These are phyloP conservation scores for Gryllus longicercus DNA, from an alignment of 2,888 invertebrate species.

Conservation along the genomic window DNA sequence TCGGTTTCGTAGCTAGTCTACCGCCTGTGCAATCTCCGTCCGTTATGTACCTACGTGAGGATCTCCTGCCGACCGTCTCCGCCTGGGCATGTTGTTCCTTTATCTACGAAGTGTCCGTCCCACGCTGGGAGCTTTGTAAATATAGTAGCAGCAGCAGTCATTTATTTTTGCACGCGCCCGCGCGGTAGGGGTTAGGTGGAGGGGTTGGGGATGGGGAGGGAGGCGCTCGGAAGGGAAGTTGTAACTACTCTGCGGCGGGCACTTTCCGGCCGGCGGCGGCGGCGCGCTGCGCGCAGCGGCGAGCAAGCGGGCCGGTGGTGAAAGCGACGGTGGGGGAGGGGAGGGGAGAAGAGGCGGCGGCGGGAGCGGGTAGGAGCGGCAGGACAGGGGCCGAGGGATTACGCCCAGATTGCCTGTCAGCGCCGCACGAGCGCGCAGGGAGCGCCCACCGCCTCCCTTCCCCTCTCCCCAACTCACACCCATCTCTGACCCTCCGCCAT, in stretches of 20 bases:
- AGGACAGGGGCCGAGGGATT: neutral
- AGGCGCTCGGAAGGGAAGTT: neutral
- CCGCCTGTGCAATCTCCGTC: too few species aligned
- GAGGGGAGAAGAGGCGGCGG: neutral
- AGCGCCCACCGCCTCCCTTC: neutral
- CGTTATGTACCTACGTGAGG: too few species aligned
- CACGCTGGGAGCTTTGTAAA: too few species aligned
- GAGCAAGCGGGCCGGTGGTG: neutral
- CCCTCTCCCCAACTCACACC: neutral
- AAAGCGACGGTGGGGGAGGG: neutral
- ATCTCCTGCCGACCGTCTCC: too few species aligned
- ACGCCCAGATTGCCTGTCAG: slow-evolving; percentile 1
- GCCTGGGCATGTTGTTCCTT: too few species aligned
- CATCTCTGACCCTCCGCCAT: neutral
- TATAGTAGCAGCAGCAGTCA: too few species aligned
- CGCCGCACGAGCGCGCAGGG: neutral
- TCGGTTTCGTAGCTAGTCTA: too few species aligned
- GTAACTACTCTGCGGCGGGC: slow-evolving; percentile 4
- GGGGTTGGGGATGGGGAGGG: neutral
- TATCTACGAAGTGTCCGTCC: too few species aligned
- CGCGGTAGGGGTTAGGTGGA: too few species aligned
- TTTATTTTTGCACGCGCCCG: too few species aligned
- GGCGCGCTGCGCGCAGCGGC: neutral
- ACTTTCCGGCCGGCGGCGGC: neutral
- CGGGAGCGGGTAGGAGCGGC: neutral